A percentile compares a stretch with the other conserved stretches of the same genome.
These are phyloP conservation scores for Philereme vetulata DNA, from an alignment of 2,888 invertebrate species.

Conservation along the genomic window DNA sequence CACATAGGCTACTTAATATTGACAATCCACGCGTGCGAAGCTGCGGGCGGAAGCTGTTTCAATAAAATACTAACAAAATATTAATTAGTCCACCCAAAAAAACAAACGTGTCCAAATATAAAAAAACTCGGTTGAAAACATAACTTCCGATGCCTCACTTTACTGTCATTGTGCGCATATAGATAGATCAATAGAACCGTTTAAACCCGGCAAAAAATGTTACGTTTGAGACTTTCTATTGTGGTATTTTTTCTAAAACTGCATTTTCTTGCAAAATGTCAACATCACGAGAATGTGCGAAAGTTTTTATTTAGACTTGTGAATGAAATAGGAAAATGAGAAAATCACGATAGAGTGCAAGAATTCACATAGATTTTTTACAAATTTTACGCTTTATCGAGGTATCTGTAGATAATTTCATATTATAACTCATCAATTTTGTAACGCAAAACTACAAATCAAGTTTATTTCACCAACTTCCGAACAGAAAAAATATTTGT, in stretches of 20 bases:
- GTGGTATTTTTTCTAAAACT: constrained; percentile 28
- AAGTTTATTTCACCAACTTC: constrained; percentile 9
- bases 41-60: too few species aligned
- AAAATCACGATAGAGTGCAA: constrained; percentile 2
- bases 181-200: constrained; percentile 9
- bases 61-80: too few species aligned
- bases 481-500: constrained; percentile 5
- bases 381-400: not conserved
- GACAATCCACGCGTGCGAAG: too few species aligned
- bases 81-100: too few species aligned
- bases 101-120: too few species aligned
- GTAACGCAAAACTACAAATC: constrained; percentile 4
- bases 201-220: constrained; percentile 9
- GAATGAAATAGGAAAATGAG: constrained; percentile 14
- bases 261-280: constrained; percentile 32
- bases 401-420: not conserved
- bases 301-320: constrained; percentile 26
- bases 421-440: not conserved
- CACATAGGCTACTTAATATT: too few species aligned
- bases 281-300: constrained; percentile 24
- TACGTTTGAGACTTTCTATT: constrained; percentile 32
- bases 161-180: constrained; percentile 2
- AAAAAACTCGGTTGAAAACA: too few species aligned
- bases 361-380: constrained; percentile 5
- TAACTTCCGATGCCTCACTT: not conserved